Evolutionary conservation across 2,113 vertebrate genomes (phyloP).

Genomic region (Naja naja): DNA sequence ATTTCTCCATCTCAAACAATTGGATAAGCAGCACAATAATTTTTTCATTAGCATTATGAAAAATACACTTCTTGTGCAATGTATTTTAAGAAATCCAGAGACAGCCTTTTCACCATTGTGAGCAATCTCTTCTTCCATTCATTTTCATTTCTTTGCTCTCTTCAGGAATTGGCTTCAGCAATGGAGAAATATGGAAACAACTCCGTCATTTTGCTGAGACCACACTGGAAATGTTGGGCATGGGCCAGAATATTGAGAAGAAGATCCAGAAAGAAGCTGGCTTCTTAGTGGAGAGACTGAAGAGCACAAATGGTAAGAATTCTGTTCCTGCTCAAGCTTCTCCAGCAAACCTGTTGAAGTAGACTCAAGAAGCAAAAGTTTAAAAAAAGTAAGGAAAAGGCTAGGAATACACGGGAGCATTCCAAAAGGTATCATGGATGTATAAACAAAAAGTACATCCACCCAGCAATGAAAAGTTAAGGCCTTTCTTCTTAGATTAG

Average conservation of each 20-base stretch:
- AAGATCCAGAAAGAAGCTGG: neutral
- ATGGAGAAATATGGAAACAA: neutral
- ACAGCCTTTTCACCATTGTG: no score
- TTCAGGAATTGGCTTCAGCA: constrained; percentile 4
- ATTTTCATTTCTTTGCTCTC: neutral
- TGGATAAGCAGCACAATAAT: neutral
- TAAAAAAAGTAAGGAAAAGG: neutral
- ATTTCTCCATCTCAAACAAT: neutral
- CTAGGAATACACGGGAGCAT: neutral
- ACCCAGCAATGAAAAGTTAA: neutral
- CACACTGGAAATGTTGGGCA: neutral
- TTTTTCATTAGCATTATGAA: neutral
- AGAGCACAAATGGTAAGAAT: neutral
- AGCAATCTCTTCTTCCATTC: neutral
- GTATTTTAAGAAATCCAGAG: neutral
- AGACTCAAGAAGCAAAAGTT: neutral
- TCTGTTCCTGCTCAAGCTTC: neutral
- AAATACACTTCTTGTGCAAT: neutral
- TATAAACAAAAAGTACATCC: neutral
- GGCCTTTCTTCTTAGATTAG: neutral
- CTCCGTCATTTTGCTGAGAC: neutral
- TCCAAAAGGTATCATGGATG: neutral
- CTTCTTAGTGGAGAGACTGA: neutral
- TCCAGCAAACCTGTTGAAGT: neutral
- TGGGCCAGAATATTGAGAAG: neutral